Conservation (phyloP, 2,888 invertebrate genomes). For the Mesopsocus fuscifrons region DNA sequence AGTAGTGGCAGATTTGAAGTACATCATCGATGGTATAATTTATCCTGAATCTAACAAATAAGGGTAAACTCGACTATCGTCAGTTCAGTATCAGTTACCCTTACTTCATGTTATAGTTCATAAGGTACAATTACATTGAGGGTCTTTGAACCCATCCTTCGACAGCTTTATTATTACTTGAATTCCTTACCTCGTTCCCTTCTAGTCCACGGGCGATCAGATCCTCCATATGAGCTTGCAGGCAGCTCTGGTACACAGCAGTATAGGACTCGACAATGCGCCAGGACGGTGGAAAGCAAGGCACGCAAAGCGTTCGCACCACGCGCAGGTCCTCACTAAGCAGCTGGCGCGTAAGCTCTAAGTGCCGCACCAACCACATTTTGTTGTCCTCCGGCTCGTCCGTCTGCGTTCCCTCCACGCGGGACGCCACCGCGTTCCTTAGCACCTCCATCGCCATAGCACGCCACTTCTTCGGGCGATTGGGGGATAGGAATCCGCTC, state of each 20-base stretch:
- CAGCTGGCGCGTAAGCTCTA: constrained; percentile 72
- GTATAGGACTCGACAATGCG: constrained; percentile 83
- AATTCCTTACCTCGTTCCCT: constrained; percentile 95
- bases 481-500: constrained; percentile 83
- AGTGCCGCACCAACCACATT: constrained; percentile 86
- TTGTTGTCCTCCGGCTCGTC: constrained; percentile 82
- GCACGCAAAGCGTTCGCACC: constrained; percentile 72
- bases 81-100: too few species aligned
- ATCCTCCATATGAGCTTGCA: constrained; percentile 71
- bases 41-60: too few species aligned
- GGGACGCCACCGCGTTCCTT: constrained; percentile 55
- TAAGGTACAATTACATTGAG: too few species aligned
- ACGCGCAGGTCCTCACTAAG: constrained; percentile 82
- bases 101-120: too few species aligned
- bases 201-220: constrained; percentile 74
- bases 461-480: constrained; percentile 84
- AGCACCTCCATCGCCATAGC: constrained; percentile 67
- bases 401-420: constrained; percentile 87
- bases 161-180: too few species aligned
- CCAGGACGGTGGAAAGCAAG: constrained; percentile 91
- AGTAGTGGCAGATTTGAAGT: too few species aligned
- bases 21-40: too few species aligned
- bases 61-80: too few species aligned
- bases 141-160: too few species aligned
- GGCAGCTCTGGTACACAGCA: constrained; percentile 78